Base-by-base conservation (phyloP, 2,888 invertebrate genomes). In the Leptinotarsa rubiginosa region DNA sequence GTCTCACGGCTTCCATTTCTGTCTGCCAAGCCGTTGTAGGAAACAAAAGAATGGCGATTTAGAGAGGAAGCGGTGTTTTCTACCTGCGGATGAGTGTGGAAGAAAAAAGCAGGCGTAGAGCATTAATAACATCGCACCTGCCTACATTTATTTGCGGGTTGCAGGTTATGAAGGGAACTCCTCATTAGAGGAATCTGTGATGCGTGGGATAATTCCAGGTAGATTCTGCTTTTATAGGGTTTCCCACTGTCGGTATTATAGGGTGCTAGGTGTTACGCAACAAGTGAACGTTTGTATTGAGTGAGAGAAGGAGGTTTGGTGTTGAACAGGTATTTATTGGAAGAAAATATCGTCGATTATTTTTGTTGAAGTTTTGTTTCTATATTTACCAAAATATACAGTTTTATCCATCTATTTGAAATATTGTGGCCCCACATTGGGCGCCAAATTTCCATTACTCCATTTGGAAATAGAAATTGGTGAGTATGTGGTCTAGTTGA, bases 61-160 rank as follows among this genome's bases (percentile, higher is more conserved):
- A 2, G 22, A 25, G 41, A 62, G 62, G 41, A 62, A 62, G 25
- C 31, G 25, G 5, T n/a, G 25, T 41, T 41, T 41, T 31, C 62
- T 62, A 62, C 62, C 62, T 62, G 41, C 62, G 7, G 5, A 62
- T n/a, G 62, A 62, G 62, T n/a, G 10, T 62, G n/a, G 16, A 15
- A 62, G n/a, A 25, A 16, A 16, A 31, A 15, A 15, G 10, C 4
- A 16, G 62, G n/a, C 62, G 31, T 22, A 15, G 25, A 1, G 13
- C 20, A 20, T 56, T 20, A 56, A 20, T 18, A 56, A 56, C 54
- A 50, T 50, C 18, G 56, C 56, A 62, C 62, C 62, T 41, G 62
- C 41, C 62, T 16, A 41, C 10, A 41, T 62, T 62, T 62, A 41
- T 41, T 16, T 62, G 62, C 59, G n/a, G 56, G 20, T n/a, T 59